These are phyloP conservation scores for Danio choprae DNA, from an alignment of 2,797 vertebrate species.

Conservation along the genomic window DNA sequence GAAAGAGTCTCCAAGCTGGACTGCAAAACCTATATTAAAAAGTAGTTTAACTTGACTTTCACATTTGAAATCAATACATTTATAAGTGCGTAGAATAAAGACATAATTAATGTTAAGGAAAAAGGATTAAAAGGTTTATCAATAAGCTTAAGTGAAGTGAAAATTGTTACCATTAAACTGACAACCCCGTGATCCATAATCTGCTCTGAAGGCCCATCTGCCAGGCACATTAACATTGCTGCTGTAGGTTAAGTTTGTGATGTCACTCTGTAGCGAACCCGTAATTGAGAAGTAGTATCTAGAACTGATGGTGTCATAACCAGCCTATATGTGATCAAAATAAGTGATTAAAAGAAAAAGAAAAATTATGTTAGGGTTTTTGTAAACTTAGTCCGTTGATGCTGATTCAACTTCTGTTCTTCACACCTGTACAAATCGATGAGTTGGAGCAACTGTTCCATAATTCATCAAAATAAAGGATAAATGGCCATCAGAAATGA, in stretches of 20 bases:
- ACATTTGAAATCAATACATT: background rate
- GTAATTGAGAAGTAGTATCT: conserved; percentile 55
- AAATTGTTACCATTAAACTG: conserved; percentile 62
- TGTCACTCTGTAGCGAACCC: conserved; percentile 54
- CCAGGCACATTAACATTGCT: conserved; percentile 70
- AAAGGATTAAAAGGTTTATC: background rate
- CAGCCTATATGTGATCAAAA: conserved; percentile 62
- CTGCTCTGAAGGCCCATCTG: conserved; percentile 70
- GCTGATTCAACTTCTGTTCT: background rate
- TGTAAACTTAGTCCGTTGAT: background rate
- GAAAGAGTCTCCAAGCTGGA: conserved; percentile 64
- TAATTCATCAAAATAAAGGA: conserved; percentile 76
- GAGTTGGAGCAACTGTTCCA: conserved; percentile 45
- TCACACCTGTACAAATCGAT: conserved; percentile 53
- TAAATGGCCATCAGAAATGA: conserved; percentile 64
- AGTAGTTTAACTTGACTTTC: background rate
- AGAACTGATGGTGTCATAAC: conserved; percentile 70
- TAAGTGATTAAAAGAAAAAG: background rate
- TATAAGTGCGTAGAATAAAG: no score
- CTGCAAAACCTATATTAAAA: background rate
- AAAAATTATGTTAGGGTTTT: background rate
- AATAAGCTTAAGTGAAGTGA: background rate
- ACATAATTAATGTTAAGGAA: background rate
- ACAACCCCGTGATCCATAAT: conserved; percentile 60
- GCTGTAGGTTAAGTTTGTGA: conserved; percentile 36